Percentiles rank a stretch among this genome's conserved stretches.
phyloP scores from a whole-genome alignment of 2,797 vertebrate species.

The Anomalospiza imberbis region DNA sequence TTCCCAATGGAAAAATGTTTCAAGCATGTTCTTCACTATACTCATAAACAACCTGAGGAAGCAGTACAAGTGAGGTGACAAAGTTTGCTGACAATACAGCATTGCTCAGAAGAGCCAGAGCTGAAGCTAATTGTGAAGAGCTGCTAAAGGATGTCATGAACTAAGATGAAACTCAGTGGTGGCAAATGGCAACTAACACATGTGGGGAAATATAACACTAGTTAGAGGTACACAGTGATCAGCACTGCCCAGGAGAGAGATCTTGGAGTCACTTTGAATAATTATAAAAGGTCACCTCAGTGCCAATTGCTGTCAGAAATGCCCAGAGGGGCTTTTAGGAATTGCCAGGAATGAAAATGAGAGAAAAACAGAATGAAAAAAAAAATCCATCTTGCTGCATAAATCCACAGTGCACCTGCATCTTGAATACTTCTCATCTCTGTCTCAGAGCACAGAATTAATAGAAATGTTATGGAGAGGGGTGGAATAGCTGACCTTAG shows the following conservation, averaged over 20 bases:
- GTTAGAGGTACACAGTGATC: background rate
- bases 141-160: background rate
- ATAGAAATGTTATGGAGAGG: background rate
- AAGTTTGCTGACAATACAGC: background rate
- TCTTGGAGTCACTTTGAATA: slow-evolving; percentile 7
- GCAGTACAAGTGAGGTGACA: background rate
- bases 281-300: slow-evolving; percentile 14
- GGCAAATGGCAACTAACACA: background rate
- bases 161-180: background rate
- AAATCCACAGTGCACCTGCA: background rate
- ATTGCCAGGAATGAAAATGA: background rate
- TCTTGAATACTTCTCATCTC: background rate
- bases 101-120: background rate
- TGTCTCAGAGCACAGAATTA: background rate
- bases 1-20: background rate
- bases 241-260: slow-evolving; percentile 1
- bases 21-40: background rate
- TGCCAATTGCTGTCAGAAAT: background rate
- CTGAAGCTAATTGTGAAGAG: background rate
- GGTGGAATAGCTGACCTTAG: background rate
- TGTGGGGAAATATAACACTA: background rate
- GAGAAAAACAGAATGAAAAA: background rate
- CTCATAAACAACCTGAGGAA: background rate
- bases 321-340: slow-evolving; percentile 1
- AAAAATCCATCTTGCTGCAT: background rate